These are phyloP conservation scores for Drosophila burlai DNA, from an alignment of 1,140 invertebrate species.

Conservation along the genomic window DNA sequence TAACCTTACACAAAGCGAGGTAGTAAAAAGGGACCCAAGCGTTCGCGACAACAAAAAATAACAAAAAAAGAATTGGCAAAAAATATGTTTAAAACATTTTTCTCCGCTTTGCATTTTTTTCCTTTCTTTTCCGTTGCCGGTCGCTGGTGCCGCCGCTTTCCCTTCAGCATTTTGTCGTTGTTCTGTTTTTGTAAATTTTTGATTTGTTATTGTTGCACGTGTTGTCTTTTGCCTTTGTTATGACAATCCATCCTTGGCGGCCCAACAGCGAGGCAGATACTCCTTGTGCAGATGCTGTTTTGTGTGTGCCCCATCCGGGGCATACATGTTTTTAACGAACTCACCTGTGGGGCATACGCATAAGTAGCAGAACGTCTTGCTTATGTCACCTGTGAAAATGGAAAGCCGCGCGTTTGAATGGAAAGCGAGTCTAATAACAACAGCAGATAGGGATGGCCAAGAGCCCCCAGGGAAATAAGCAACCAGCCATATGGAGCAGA, in stretches of 20 bases:
- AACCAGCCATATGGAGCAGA: conserved; percentile 27
- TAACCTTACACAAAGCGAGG: not conserved
- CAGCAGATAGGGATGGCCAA: conserved; percentile 37
- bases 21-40: conserved; percentile 16
- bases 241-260: conserved; percentile 75
- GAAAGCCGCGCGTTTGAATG: conserved; percentile 21
- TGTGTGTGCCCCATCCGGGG: conserved; percentile 39
- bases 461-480: conserved; percentile 26
- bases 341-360: conserved; percentile 64
- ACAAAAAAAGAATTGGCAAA: conserved; percentile 55
- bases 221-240: conserved; percentile 81
- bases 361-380: conserved; percentile 55
- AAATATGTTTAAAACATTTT: conserved; percentile 83
- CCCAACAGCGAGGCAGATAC: conserved; percentile 28
- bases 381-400: conserved; percentile 46
- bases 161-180: conserved; percentile 52
- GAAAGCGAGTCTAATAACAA: conserved; percentile 21
- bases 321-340: conserved; percentile 69
- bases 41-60: conserved; percentile 55
- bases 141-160: conserved; percentile 18
- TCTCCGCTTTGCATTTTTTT: conserved; percentile 72
- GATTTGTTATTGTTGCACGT: conserved; percentile 84
- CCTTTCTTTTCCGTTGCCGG: conserved; percentile 28
- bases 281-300: conserved; percentile 5
- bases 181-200: conserved; percentile 79